Evolutionary conservation across 1,140 invertebrate genomes (phyloP), one percentile per base, ranked within the genome.

Genomic region (Chrysopa pallens): DNA sequence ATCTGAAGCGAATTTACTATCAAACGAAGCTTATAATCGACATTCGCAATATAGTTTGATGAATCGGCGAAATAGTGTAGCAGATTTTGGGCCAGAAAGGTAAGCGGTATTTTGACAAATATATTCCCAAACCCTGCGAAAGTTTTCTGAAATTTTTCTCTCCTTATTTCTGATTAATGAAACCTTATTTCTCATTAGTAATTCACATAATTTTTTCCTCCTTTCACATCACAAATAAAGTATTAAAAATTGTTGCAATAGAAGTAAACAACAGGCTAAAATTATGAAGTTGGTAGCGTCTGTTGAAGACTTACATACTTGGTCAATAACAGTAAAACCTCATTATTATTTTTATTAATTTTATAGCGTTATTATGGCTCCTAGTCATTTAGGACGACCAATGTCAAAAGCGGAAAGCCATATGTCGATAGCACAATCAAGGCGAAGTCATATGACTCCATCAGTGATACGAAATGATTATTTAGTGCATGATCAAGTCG

Each of bases 1-100:
- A 13, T 84, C 80, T 46, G 83, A 86, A 57, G 81, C 81, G 12
- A 84, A 86, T 60, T 66, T 86, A 1, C 57, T 85, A 8, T 70
- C 74, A 4, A 59, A 64, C 4, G 74, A 76, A 28, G 46, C 52
- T 38, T 58, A 61, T 42, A 51, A 50, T 9, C 44, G 52, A 44
- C 55, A 63, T 42, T 58, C 58, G 7, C 55, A 59, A 6, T 57
- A 59, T 6, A 55, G 61, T 8, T 55, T 61, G 35, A 59, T 61
- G 29, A 70, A 72, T 39, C 63, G 74, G 37, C 56, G 76, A 29
- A 74, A 71, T 53, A 78, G 76, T 47, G 73, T 78, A 11, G 76
- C 74, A 0, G 75, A 78, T 44, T 76, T 70, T 35, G 67, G 68
- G 7, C 70, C 31, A 4, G 31, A 33, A 33, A 33, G 31, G 31